These are phyloP conservation scores for Pantherophis vulpinus DNA, from an alignment of 2,797 vertebrate species.

Conservation along the genomic window DNA sequence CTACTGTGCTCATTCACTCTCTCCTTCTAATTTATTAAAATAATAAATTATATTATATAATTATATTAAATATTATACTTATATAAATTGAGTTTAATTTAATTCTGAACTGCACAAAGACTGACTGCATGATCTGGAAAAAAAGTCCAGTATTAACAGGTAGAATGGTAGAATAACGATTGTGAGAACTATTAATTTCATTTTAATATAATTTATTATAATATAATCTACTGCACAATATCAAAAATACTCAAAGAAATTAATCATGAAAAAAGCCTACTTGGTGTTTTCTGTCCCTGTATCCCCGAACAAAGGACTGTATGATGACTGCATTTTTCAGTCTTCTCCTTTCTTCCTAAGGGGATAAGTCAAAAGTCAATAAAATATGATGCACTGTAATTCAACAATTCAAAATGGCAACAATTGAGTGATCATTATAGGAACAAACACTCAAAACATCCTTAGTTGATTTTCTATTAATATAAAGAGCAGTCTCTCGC, in stretches of 20 bases:
- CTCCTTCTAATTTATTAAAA: background rate
- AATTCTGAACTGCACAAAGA: background rate
- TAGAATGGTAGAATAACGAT: background rate
- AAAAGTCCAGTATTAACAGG: background rate
- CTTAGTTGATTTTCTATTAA: background rate
- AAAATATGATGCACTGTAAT: background rate
- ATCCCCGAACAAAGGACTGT: constrained; percentile 94
- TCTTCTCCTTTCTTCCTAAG: constrained; percentile 92
- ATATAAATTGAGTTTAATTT: background rate
- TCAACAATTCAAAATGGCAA: background rate
- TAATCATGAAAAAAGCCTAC: constrained; percentile 67
- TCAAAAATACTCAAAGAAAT: background rate
- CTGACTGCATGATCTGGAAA: background rate
- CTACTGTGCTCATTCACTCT: background rate
- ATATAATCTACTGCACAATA: background rate
- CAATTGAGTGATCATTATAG: background rate
- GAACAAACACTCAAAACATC: background rate
- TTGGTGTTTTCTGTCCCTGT: constrained; percentile 92
- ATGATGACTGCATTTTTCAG: constrained; percentile 96
- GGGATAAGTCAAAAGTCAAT: constrained; percentile 40
- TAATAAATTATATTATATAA: background rate
- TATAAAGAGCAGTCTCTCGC: background rate
- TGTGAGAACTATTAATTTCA: background rate
- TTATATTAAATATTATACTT: background rate
- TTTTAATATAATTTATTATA: background rate